Percentiles rank a stretch among this genome's conserved stretches.
Conservation (phyloP, 2,113 vertebrate genomes). For the Okapia johnstoni region DNA sequence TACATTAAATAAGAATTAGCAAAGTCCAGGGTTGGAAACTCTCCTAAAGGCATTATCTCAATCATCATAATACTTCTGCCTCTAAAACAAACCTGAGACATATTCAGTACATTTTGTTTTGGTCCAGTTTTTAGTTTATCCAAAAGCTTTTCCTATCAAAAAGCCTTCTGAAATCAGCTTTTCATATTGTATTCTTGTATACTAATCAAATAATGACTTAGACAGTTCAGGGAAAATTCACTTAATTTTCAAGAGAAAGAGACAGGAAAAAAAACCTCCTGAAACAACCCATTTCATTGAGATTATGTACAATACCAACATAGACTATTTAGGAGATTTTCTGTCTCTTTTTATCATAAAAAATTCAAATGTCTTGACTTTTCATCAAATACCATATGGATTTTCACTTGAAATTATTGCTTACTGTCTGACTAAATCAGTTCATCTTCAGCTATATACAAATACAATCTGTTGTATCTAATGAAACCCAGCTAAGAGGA, state of each 20-base stretch:
- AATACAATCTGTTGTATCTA: background rate
- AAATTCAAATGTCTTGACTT: slow-evolving; percentile 18
- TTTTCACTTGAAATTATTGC: background rate
- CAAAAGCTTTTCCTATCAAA: background rate
- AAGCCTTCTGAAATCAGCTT: background rate
- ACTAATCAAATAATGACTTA: background rate
- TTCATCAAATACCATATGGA: background rate
- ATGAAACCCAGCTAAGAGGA: background rate
- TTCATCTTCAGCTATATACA: background rate
- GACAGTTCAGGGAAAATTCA: background rate
- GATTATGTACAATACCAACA: background rate
- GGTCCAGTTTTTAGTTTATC: background rate
- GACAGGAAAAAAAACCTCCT: background rate
- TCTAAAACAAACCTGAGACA: background rate
- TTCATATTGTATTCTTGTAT: background rate
- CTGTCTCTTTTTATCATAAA: background rate
- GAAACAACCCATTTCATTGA: background rate
- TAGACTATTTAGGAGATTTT: background rate
- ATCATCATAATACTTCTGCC: background rate
- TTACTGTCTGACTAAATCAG: background rate
- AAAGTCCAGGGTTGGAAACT: background rate
- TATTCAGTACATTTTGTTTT: background rate
- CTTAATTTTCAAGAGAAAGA: background rate
- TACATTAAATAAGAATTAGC: background rate
- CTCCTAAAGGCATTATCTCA: background rate